These are phyloP conservation scores for Paramuricea clavata DNA, from an alignment of 92 coral and sea anemone species.

Conservation along the genomic window DNA sequence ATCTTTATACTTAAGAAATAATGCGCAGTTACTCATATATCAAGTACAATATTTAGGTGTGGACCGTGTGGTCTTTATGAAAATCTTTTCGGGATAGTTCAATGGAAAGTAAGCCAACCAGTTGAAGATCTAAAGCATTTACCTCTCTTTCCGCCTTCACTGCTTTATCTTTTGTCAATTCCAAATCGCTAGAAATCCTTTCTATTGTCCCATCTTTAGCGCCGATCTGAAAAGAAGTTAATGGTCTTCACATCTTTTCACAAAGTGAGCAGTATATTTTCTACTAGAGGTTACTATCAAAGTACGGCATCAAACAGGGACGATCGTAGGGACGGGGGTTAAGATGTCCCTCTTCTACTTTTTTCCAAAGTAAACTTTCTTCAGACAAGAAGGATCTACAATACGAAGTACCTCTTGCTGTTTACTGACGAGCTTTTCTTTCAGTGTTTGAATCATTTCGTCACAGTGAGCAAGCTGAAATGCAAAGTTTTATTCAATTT, in stretches of 20 bases:
- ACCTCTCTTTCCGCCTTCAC: slow-evolving; percentile 86
- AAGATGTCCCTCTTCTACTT: background rate
- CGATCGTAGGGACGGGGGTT: too few species aligned
- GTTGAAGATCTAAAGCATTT: background rate
- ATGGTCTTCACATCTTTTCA: too few species aligned
- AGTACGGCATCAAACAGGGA: too few species aligned
- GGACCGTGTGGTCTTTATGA: too few species aligned
- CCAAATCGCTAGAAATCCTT: slow-evolving; percentile 79
- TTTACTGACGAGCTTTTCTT: slow-evolving; percentile 91
- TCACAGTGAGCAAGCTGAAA: slow-evolving; percentile 93
- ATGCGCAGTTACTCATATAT: too few species aligned
- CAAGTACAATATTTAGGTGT: too few species aligned
- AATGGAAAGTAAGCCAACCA: background rate
- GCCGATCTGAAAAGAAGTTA: slow-evolving; percentile 51
- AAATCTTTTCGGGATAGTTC: too few species aligned
- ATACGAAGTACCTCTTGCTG: slow-evolving; percentile 90
- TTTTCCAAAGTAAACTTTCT: background rate
- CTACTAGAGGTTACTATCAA: too few species aligned
- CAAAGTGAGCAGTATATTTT: too few species aligned
- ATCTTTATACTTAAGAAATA: too few species aligned
- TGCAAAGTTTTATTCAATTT: slow-evolving; percentile 7
- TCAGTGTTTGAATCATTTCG: slow-evolving; percentile 85
- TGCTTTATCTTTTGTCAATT: slow-evolving; percentile 75
- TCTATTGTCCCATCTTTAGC: slow-evolving; percentile 82
- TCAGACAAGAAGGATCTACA: background rate